Evolutionary conservation across 2,113 vertebrate genomes (phyloP).

Genomic region (Atrichornis clamosus): DNA sequence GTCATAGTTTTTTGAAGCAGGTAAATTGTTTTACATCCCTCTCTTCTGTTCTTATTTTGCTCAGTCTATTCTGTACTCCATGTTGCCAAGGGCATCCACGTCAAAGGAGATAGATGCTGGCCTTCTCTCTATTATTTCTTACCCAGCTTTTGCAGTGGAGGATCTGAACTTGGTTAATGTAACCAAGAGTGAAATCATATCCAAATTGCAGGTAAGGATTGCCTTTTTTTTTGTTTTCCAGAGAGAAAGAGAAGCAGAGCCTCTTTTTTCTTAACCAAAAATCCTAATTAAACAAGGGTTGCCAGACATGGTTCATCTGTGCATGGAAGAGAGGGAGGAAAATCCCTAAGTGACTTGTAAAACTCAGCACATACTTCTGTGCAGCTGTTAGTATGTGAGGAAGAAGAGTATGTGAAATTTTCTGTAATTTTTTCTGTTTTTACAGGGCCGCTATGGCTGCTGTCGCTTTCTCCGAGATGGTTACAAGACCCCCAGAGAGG

Average conservation of each 20-base stretch:
- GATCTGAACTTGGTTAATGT: constrained; percentile 89
- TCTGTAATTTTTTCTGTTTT: not conserved
- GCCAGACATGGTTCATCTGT: not conserved
- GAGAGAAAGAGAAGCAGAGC: not conserved
- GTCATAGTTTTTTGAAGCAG: not conserved
- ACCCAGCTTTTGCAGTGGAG: constrained; percentile 97
- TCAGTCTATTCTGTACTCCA: constrained; percentile 96
- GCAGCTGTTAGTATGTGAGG: not conserved
- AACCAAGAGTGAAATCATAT: constrained; percentile 95
- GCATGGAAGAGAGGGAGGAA: not conserved
- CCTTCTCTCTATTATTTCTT: constrained; percentile 94
- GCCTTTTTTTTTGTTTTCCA: not conserved
- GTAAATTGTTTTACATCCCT: not conserved
- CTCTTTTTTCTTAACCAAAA: not conserved
- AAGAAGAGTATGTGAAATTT: not conserved
- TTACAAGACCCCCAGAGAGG: constrained; percentile 96
- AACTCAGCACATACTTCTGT: not conserved
- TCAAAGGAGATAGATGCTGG: constrained; percentile 98
- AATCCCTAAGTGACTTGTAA: not conserved
- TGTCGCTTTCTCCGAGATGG: constrained; percentile 97
- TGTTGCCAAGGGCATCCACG: constrained; percentile 95
- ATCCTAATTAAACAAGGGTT: not conserved
- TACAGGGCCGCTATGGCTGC: constrained; percentile 94
- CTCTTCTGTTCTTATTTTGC: constrained; percentile 29
- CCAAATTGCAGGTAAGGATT: constrained; percentile 87